Conservation (phyloP, 2,113 vertebrate genomes). For the Chaetops frenatus region DNA sequence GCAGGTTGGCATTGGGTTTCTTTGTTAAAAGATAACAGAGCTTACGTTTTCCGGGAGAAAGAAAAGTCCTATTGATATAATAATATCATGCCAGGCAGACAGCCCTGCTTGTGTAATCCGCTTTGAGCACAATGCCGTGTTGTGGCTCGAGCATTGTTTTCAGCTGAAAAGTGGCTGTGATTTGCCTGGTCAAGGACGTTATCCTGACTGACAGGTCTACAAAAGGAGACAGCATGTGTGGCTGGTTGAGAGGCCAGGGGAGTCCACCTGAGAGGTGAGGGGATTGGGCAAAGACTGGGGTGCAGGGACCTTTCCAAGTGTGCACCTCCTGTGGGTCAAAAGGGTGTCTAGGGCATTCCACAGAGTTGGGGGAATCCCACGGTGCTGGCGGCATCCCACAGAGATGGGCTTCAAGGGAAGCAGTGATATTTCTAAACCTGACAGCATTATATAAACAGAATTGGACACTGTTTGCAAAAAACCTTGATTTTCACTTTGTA, state of each 20-base stretch:
- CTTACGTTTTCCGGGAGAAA: slow-evolving; percentile 47
- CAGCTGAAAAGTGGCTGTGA: slow-evolving; percentile 58
- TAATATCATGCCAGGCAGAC: slow-evolving; percentile 67
- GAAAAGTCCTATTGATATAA: slow-evolving; percentile 60
- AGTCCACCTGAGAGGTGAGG: slow-evolving; percentile 26
- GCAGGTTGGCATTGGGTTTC: slow-evolving; percentile 54
- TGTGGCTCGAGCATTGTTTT: slow-evolving; percentile 53
- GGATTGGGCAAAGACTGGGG: background rate
- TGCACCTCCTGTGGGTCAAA: background rate
- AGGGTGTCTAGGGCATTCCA: background rate
- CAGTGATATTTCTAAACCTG: background rate
- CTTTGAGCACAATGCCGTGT: slow-evolving; percentile 52
- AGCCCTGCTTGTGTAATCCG: slow-evolving; percentile 58
- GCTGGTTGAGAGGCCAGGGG: background rate
- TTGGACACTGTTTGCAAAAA: background rate
- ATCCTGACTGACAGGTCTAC: slow-evolving; percentile 60
- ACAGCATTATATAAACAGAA: background rate
- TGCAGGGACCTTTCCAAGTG: fast-evolving
- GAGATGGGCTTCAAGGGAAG: background rate
- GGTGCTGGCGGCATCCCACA: background rate
- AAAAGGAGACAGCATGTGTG: slow-evolving; percentile 41
- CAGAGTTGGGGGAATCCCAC: fast-evolving
- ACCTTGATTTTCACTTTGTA: background rate
- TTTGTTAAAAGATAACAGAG: slow-evolving; percentile 59
- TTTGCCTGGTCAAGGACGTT: slow-evolving; percentile 43